Percentiles rank a stretch among this genome's conserved stretches.
These are phyloP conservation scores for Chloebia gouldiae DNA, from an alignment of 2,113 vertebrate genomes.

Conservation along the genomic window DNA sequence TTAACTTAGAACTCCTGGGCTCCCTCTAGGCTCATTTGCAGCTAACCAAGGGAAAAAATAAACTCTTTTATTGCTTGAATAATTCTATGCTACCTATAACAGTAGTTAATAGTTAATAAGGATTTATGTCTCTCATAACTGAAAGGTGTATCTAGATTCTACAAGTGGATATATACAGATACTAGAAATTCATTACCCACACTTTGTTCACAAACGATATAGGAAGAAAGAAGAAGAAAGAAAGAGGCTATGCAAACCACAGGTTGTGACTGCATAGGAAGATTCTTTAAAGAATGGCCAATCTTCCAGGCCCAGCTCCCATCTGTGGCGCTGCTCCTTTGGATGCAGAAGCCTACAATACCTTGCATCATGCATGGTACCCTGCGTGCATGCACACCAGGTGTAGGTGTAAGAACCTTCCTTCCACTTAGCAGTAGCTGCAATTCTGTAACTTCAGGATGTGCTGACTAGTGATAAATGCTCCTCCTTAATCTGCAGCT, in stretches of 20 bases:
- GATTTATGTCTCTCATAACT: constrained; percentile 40
- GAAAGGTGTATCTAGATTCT: neutral
- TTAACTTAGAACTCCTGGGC: constrained; percentile 48
- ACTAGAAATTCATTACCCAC: neutral
- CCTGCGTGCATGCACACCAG: neutral
- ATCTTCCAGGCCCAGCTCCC: neutral
- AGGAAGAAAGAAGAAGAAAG: neutral
- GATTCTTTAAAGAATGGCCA: neutral
- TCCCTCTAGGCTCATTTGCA: constrained; percentile 67
- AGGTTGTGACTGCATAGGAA: neutral
- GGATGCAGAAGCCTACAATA: neutral
- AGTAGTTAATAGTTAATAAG: constrained; percentile 58
- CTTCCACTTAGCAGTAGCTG: neutral
- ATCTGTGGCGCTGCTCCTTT: neutral
- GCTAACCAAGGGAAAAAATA: constrained; percentile 43
- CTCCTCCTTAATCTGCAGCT: neutral
- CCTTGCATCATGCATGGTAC: neutral
- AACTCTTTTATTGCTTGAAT: constrained; percentile 45
- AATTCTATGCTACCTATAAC: constrained; percentile 35
- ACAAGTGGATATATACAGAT: neutral
- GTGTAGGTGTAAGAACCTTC: neutral
- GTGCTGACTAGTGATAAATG: neutral
- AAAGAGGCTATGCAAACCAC: neutral
- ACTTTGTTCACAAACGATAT: neutral
- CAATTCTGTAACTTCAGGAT: neutral